These are phyloP conservation scores for Agrotis segetum DNA, from an alignment of 2,888 invertebrate species.

Conservation along the genomic window DNA sequence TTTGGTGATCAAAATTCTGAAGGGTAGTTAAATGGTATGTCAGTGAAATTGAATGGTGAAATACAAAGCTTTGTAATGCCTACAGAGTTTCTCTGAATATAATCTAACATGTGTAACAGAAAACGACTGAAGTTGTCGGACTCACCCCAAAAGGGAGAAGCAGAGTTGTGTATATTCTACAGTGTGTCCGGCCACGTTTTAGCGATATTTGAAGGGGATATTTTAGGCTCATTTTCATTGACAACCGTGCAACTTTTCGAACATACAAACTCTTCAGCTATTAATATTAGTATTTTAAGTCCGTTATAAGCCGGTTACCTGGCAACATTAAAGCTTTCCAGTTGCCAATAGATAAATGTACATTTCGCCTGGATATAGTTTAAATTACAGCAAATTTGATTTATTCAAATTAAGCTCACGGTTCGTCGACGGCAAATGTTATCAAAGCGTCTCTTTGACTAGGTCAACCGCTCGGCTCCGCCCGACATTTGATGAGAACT, in stretches of 20 bases:
- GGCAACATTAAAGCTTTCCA: constrained; percentile 23
- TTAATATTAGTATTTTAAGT: neutral
- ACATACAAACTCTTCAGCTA: constrained; percentile 8
- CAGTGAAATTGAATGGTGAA: neutral
- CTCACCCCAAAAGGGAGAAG: no score
- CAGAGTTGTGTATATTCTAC: no score
- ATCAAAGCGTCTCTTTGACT: constrained; percentile 83
- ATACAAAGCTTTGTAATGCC: no score
- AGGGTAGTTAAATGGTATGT: neutral
- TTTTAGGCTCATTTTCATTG: no score
- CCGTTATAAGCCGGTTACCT: constrained; percentile 25
- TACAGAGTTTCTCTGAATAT: no score
- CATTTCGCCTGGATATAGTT: constrained; percentile 62
- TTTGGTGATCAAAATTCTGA: constrained; percentile 1
- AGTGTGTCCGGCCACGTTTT: no score
- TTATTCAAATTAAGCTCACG: constrained; percentile 83
- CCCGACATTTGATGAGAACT: constrained; percentile 81
- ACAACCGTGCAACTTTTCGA: no score
- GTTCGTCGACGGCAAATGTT: constrained; percentile 79
- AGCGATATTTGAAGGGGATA: no score
- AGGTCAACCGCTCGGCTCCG: constrained; percentile 74
- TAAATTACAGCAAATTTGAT: constrained; percentile 81
- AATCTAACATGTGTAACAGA: no score
- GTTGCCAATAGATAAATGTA: constrained; percentile 42
- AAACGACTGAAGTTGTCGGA: no score